Base-by-base conservation (phyloP, 2,113 vertebrate genomes). In the Channa argus region DNA sequence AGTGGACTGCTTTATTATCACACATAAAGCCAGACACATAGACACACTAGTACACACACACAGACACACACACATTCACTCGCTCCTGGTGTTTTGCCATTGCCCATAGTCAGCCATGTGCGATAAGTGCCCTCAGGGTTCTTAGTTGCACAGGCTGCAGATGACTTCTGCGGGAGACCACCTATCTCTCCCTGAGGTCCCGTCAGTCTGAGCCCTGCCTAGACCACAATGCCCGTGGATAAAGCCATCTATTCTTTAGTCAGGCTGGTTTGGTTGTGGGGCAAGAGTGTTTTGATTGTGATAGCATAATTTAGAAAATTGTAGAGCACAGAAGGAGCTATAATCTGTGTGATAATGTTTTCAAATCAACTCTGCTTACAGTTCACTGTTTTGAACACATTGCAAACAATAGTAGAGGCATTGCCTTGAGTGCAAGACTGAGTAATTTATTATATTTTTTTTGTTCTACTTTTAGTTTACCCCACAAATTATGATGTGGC, bases 101-200 rank as follows among this genome's bases (percentile, higher is more conserved):
- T 77, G 70, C 71, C 63, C 58, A 64, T 53, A 79, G 51, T 73
- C 75, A 88, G 73, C 77, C 79, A 77, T 85, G 74, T 72, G 71
- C 59, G 60, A 69, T 76, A 82, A 77, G 61, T 80, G 79, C 75
- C 75, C 77, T 63, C 55, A 36, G 72, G 71, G 70, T 67, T 87
- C 72, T 85, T 65, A 54, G 79, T 77, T 89, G 74, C 81, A 85
- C 59, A 74, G 84, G 82, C 80, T 91, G 69, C 80, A 72, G 82
- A 86, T 85, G 86, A 87, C 75, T 92, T 90, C 79, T 88, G 79
- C 83, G 85, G 80, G 75, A 72, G 68, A 91, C 83, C 88, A 88
- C 84, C 82, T 83, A 85, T 83, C 80, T 89, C 77, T 73, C 87
- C 87, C 85, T 85, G 84, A 91, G 88, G 87, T 90, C 87, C 86